A percentile compares a stretch with the other conserved stretches of the same genome.
Conservation (phyloP, 2,113 vertebrate genomes). For the Australoheros scitulus region DNA sequence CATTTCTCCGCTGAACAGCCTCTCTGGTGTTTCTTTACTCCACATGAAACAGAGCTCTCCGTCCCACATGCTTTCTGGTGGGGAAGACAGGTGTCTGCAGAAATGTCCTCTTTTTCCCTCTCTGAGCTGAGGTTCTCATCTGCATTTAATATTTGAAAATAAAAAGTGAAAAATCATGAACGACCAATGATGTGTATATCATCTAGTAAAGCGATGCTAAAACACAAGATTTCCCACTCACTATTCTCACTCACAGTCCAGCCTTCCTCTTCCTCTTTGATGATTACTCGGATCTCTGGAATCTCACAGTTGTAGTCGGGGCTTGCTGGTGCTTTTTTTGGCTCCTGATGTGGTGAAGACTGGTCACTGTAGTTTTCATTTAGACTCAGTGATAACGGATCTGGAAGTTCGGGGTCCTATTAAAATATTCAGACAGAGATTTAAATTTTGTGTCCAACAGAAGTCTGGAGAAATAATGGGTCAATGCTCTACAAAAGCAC, state of each 20-base stretch:
- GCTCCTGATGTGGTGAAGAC: constrained; percentile 15
- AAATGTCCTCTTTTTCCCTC: constrained; percentile 16
- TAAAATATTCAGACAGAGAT: neutral
- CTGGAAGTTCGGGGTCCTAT: constrained; percentile 62
- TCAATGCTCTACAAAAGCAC: neutral
- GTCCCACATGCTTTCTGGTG: constrained; percentile 5
- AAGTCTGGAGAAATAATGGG: neutral
- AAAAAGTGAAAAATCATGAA: neutral
- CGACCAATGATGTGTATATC: no score
- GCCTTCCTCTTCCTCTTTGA: constrained; percentile 66
- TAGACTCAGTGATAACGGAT: constrained; percentile 47
- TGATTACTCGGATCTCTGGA: constrained; percentile 58
- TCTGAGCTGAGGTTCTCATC: constrained; percentile 40
- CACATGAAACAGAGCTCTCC: constrained; percentile 1
- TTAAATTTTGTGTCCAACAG: neutral
- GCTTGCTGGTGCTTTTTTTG: constrained; percentile 11
- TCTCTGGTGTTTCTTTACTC: neutral
- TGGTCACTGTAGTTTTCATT: constrained; percentile 39
- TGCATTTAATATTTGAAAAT: constrained; percentile 19
- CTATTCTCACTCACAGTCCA: constrained; percentile 67
- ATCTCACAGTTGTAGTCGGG: constrained; percentile 29
- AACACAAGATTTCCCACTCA: constrained; percentile 52
- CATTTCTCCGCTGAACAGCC: neutral
- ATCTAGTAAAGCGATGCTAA: neutral
- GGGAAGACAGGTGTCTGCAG: neutral